A percentile compares a stretch with the other conserved stretches of the same genome.
phyloP scores from a whole-genome alignment of 2,797 vertebrate genomes.

The Ficedula albicollis region DNA sequence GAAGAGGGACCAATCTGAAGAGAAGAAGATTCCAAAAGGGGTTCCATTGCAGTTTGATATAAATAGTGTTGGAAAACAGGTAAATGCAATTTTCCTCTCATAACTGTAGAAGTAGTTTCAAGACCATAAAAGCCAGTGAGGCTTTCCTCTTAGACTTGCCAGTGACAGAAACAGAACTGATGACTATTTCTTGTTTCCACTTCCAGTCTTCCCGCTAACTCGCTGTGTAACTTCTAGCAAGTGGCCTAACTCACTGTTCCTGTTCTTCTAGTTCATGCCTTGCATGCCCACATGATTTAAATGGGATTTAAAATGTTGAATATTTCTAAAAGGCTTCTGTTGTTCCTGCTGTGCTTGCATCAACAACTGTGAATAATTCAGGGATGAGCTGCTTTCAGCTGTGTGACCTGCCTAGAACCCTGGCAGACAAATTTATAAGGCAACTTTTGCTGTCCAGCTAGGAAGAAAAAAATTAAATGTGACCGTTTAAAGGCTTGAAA shows the following conservation, averaged over 20 bases:
- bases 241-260: background rate
- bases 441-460: background rate
- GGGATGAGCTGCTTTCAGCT: background rate
- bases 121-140: background rate
- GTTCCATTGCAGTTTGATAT: constrained; percentile 95
- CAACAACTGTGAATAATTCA: background rate
- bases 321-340: constrained; percentile 2
- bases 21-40: constrained; percentile 91
- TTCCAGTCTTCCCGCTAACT: background rate
- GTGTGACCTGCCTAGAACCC: background rate
- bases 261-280: background rate
- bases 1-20: constrained; percentile 81
- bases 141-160: background rate
- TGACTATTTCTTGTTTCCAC: background rate
- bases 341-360: background rate
- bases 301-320: background rate
- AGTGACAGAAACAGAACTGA: background rate
- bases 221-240: background rate
- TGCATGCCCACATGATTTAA: background rate
- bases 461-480: background rate
- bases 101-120: background rate
- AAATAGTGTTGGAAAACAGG: constrained; percentile 96
- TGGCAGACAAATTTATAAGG: background rate
- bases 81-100: constrained; percentile 56
- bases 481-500: background rate